Base-by-base conservation (phyloP, 2,888 invertebrate genomes). In the Andricus quercusramuli region DNA sequence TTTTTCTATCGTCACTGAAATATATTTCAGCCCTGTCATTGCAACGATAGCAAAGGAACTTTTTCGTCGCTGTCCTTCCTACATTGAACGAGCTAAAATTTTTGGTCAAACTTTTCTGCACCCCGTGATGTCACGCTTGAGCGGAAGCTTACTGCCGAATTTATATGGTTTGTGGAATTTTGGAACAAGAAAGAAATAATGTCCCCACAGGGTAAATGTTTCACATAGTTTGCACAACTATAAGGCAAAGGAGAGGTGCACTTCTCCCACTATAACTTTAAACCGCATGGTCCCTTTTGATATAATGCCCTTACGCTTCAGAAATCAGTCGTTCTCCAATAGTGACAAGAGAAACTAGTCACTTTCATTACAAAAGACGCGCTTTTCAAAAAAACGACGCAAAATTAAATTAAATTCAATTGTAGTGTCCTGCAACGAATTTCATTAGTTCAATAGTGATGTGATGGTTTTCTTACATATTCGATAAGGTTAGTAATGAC, bases 1-100 rank as follows among this genome's bases (percentile, higher is more conserved):
- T 74, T 74, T 3, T 51, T 62, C 56, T 32, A 17, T 74, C 51
- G 51, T 20, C 20, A 25, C 20, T 56, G n/a, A 56, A 56, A 74
- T 56, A 51, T 74, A 74, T 74, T 51, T 47, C 56, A 51, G n/a
- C 56, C 32, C 8, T 74, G 70, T 74, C 70, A 74, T 74, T 74
- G 56, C 20, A 74, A 74, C 47, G 56, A 56, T 74, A 32, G 70
- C 56, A 51, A 74, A 51, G 32, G 51, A 74, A 56, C 70, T 74
- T 74, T 56, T 74, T 74, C 70, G 29, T 74, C 29, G 47, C 68
- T 51, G 11, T 56, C 29, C n/a, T 32, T 32, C 56, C 32, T 70
- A 70, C 17, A 70, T 20, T 20, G 68, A 70, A 47, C 47, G 68
- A 70, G 68, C 29, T 74, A 74, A 74, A 56, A 74, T 56, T 56